These are phyloP conservation scores for Drosophila ogumai DNA, from an alignment of 1,140 invertebrate species.

Conservation along the genomic window DNA sequence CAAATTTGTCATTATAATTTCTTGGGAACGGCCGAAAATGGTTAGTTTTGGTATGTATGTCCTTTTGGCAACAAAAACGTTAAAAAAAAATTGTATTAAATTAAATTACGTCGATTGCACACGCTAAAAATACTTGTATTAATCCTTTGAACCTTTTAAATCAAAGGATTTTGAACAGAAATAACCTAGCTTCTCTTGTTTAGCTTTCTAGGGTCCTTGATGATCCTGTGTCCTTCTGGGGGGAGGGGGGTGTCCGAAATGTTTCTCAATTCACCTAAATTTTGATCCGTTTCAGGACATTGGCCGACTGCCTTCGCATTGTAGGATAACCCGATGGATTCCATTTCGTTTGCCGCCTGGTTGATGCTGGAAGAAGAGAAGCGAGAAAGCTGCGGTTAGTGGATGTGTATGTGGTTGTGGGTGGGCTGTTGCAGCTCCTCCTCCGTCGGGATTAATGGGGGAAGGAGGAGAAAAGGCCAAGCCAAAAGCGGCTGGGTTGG, in stretches of 20 bases:
- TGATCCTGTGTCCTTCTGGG: constrained; percentile 4
- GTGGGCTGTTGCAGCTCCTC: neutral
- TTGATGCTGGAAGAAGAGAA: constrained; percentile 48
- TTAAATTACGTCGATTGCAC: constrained; percentile 12
- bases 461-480: constrained; percentile 34
- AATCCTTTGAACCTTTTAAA: neutral
- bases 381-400: neutral
- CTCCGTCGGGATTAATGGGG: constrained; percentile 48
- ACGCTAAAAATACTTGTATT: constrained; percentile 5
- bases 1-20: constrained; percentile 12
- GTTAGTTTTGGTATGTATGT: constrained; percentile 7
- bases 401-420: neutral
- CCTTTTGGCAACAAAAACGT: neutral
- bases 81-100: neutral
- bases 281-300: constrained; percentile 73
- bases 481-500: constrained; percentile 25
- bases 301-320: constrained; percentile 32
- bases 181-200: neutral
- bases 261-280: constrained; percentile 67
- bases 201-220: neutral
- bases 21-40: constrained; percentile 11
- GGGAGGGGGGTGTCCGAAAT: constrained; percentile 66
- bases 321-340: constrained; percentile 18
- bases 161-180: neutral
- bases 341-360: constrained; percentile 30